Percentiles rank a stretch among this genome's conserved stretches.
Conservation (phyloP, 2,888 invertebrate genomes). For the Chelonus formosanus region DNA sequence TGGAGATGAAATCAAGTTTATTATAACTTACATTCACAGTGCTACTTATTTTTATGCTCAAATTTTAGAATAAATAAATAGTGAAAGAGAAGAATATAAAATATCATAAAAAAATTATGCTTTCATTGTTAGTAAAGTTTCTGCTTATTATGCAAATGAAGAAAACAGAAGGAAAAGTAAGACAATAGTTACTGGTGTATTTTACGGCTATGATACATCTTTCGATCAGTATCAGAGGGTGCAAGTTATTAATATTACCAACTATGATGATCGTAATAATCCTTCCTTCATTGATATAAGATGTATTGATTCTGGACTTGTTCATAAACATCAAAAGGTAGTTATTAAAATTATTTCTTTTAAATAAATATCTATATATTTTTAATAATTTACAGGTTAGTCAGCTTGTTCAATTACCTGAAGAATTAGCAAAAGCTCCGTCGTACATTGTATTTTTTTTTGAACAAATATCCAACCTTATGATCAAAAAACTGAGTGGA, state of each 20-base stretch:
- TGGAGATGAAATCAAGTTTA: slow-evolving; percentile 52
- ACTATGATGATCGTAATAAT: slow-evolving; percentile 48
- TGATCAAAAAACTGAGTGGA: slow-evolving; percentile 70
- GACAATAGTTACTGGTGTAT: slow-evolving; percentile 66
- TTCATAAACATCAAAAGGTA: slow-evolving; percentile 35
- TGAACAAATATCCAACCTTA: slow-evolving; percentile 67
- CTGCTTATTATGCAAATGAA: slow-evolving; percentile 46
- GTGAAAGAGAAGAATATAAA: slow-evolving; percentile 41
- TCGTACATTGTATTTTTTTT: slow-evolving; percentile 67
- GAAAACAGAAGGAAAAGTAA: slow-evolving; percentile 49
- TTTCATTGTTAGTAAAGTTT: slow-evolving; percentile 45
- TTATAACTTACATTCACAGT: slow-evolving; percentile 65
- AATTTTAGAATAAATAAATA: slow-evolving; percentile 64
- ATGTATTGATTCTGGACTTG: slow-evolving; percentile 71
- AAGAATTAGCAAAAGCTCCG: slow-evolving; percentile 58
- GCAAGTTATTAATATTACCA: slow-evolving; percentile 67
- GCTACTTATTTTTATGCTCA: slow-evolving; percentile 73
- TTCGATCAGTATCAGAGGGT: slow-evolving; percentile 68
- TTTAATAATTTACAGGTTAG: slow-evolving; percentile 45
- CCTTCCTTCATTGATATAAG: slow-evolving; percentile 65
- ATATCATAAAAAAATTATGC: slow-evolving; percentile 47
- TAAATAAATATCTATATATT: background rate
- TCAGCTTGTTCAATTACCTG: slow-evolving; percentile 63
- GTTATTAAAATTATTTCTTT: slow-evolving; percentile 11
- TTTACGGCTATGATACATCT: slow-evolving; percentile 69